Conservation (phyloP, 2,797 vertebrate genomes). For the Thripadectes ignobilis region DNA sequence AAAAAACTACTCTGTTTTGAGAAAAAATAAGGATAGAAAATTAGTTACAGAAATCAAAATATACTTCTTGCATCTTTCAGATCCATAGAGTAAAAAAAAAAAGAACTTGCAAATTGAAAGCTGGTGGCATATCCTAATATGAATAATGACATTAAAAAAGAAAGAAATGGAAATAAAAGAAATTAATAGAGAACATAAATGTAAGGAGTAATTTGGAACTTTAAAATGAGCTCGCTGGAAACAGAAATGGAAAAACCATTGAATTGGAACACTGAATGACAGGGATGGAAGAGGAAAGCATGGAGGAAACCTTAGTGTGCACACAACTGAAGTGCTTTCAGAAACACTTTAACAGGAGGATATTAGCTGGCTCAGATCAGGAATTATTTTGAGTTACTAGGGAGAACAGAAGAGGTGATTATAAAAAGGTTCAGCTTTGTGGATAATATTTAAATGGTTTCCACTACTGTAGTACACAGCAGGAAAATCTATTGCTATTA, state of each 20-base stretch:
- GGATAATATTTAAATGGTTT: constrained; percentile 23
- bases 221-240: constrained; percentile 47
- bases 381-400: constrained; percentile 34
- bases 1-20: neutral
- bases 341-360: constrained; percentile 20
- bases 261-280: constrained; percentile 19
- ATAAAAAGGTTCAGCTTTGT: neutral
- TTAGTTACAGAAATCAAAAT: neutral
- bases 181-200: neutral
- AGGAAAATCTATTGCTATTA: constrained; percentile 11
- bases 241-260: constrained; percentile 49
- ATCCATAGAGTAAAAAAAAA: neutral
- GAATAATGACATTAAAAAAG: neutral
- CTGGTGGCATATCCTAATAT: neutral
- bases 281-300: neutral
- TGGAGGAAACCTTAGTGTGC: neutral
- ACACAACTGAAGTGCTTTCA: constrained; percentile 28
- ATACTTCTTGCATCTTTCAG: neutral
- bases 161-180: neutral
- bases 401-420: constrained; percentile 17
- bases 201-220: neutral
- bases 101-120: neutral
- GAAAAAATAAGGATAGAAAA: neutral
- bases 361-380: constrained; percentile 26
- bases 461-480: neutral